Evolutionary conservation across 2,888 invertebrate genomes (phyloP), one percentile per base, ranked within the genome.

Genomic region (Oscheius sp.): DNA sequence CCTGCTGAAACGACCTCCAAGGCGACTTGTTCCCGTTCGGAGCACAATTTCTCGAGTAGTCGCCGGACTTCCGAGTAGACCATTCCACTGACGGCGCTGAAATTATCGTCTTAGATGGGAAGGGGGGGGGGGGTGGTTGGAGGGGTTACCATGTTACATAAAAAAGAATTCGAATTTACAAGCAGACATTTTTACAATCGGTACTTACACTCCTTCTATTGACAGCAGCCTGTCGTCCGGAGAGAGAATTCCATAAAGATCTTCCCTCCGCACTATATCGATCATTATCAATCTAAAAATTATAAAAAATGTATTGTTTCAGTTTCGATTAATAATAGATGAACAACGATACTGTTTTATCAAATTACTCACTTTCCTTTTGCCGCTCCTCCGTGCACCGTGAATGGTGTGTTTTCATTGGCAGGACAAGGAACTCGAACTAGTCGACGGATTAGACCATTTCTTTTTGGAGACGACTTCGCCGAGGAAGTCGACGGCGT

Each of bases 1-100:
- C 78, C 77, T 5, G 74, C 73, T 32, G 79, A 73, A 14, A 80
- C 33, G 32, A 80, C 67, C 61, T 81, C 78, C 20, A 81, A 45
- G 4, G 70, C 75, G 22, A 79, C 63, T 51, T 80, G 76, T 56
- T 78, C 75, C 17, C 70, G 50, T 14, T 70, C 68, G 50, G 64
- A 63, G 71, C 68, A 74, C 47, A 76, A 51, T 33, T 71, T 63
- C 36, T 74, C 72, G 20, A 77, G 63, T 20, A 77, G 63, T 32
- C 67, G 54, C 17, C 54, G 68, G 36, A 73, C 77, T 62, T 74
- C 74, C 6, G 77, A 71, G 61, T 69, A 41, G 2, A 74, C 66
- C 75, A 77, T 74, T 64, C 77, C 77, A 8, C 71, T 70, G 22
- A 77, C 71, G 47, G 72, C 70, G 65, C 77, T 77, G 62, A 49